Evolutionary conservation across 1,140 invertebrate species (phyloP), one percentile per base, ranked within the genome.

Genomic region (Brachionus rubens): DNA sequence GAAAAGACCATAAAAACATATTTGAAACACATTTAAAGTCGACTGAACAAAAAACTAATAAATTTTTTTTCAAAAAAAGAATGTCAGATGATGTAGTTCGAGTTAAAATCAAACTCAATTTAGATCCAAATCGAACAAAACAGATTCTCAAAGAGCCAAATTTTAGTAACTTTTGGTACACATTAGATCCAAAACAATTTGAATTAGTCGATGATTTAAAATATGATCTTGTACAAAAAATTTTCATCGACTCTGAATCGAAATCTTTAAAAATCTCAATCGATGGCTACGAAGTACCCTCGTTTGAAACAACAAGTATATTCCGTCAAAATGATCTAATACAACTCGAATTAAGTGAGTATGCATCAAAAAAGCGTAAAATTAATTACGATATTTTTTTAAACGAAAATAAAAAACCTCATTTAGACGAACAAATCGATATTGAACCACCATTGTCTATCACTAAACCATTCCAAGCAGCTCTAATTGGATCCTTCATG

Each of bases 131-230:
- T 3, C 14, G 6, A 3, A 56, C 7, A 36, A 21, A 65, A 43
- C 24, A 43, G 33, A 36, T 43, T 24, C 19, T 65, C 24, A 65
- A 28, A 4, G 40, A 65, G 19, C 12, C 33, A 24, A 24, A 65
- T 41, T 65, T 24, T 65, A 65, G n/a, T 10, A 65, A 65, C 21
- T 65, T 65, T 6, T 65, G 59, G 59, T 65, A 65, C 36, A 43
- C 12, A 5, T 65, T 65, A 19, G 59, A 65, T 43, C 12, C 9
- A 26, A 65, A 65, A 7, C 41, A 43, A 43, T 19, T 65, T n/a
- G 59, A 65, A 43, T 43, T 43, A 26, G 40, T 65, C 16, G 59
- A 65, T 24, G 36, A 65, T 24, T 24, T 65, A 14, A 65, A 65
- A 65, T 30, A 24, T 41, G 59, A 65, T 65, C 10, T 65, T 14